Conservation (phyloP, 2,888 invertebrate genomes). For the Campaea margaritaria region DNA sequence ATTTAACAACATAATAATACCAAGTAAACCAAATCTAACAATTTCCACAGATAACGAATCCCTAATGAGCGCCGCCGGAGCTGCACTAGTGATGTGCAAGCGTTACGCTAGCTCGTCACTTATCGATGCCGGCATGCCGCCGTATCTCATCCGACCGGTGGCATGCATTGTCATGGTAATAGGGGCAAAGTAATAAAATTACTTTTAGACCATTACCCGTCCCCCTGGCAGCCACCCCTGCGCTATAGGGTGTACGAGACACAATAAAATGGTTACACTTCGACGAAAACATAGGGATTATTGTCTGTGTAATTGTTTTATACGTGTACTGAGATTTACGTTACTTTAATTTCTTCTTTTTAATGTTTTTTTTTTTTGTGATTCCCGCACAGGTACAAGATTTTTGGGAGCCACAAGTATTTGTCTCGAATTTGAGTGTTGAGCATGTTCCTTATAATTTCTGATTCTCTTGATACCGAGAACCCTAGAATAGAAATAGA, state of each 20-base stretch:
- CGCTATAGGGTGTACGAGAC: slow-evolving; percentile 75
- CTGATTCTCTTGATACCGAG: too few relatives aligned
- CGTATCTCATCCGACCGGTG: slow-evolving; percentile 77
- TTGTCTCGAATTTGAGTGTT: too few relatives aligned
- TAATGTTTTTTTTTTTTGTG: neutral
- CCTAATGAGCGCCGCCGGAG: too few relatives aligned
- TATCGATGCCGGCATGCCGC: slow-evolving; percentile 54
- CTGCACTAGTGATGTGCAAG: slow-evolving; percentile 44
- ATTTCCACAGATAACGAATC: neutral
- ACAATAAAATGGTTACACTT: slow-evolving; percentile 72
- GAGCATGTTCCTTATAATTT: too few relatives aligned
- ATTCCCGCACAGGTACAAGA: too few relatives aligned
- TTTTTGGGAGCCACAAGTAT: too few relatives aligned
- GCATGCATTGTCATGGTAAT: slow-evolving; percentile 84
- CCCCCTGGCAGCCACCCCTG: slow-evolving; percentile 66
- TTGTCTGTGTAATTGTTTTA: slow-evolving; percentile 77
- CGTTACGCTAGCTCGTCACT: slow-evolving; percentile 38
- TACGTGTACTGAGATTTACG: slow-evolving; percentile 46
- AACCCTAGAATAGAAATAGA: too few relatives aligned
- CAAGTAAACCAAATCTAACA: too few relatives aligned
- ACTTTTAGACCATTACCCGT: slow-evolving; percentile 84
- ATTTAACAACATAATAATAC: too few relatives aligned
- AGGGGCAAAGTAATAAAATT: slow-evolving; percentile 85
- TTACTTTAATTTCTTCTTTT: slow-evolving; percentile 14
- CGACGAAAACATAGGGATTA: slow-evolving; percentile 73